Evolutionary conservation across 2,888 invertebrate genomes (phyloP).

Genomic region (Volucella bombylans): DNA sequence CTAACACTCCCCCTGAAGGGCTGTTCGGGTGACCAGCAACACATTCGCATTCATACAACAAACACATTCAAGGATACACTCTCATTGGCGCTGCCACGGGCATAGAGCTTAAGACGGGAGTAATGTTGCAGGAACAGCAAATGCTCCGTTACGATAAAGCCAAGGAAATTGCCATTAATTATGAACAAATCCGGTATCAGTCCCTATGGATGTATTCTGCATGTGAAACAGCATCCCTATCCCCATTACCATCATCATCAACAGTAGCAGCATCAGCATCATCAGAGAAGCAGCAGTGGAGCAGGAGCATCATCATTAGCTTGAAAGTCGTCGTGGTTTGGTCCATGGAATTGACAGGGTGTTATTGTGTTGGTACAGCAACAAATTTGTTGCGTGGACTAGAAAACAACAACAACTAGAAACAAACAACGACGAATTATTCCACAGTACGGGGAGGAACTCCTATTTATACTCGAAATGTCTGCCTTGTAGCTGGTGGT

Average conservation of each 20-base stretch:
- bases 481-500: slow-evolving; percentile 36
- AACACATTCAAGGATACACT: not conserved
- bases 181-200: slow-evolving; percentile 71
- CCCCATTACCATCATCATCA: no score
- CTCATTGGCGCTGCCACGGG: no score
- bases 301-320: not conserved
- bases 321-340: slow-evolving; percentile 14
- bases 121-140: slow-evolving; percentile 51
- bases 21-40: slow-evolving; percentile 5
- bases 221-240: slow-evolving; percentile 25
- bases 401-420: not conserved
- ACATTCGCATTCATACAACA: not conserved
- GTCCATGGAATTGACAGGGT: slow-evolving; percentile 38
- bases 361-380: slow-evolving; percentile 35
- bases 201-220: slow-evolving; percentile 62
- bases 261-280: no score
- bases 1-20: slow-evolving; percentile 47
- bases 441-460: slow-evolving; percentile 13
- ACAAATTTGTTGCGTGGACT: slow-evolving; percentile 54
- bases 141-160: slow-evolving; percentile 64
- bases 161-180: slow-evolving; percentile 72
- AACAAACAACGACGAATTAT: slow-evolving; percentile 8
- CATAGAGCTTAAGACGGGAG: not conserved
- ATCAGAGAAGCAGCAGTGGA: no score
- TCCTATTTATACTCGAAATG: slow-evolving; percentile 28